Evolutionary conservation across 2,888 invertebrate species (phyloP).

Genomic region (Elmis aenea): DNA sequence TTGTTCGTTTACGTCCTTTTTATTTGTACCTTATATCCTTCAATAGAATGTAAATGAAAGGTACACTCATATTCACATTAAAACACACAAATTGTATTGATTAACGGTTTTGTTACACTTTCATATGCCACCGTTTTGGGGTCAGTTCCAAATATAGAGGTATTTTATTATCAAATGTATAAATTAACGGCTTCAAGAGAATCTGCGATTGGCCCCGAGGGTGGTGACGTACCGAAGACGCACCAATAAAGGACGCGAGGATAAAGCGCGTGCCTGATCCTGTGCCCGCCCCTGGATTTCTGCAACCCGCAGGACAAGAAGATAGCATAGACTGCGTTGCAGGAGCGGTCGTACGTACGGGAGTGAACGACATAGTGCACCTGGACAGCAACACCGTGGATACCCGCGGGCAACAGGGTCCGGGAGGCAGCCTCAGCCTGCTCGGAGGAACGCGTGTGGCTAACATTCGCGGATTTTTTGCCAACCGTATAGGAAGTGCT

Average conservation of each 20-base stretch:
- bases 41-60: too few species aligned
- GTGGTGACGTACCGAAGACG: conserved; percentile 27
- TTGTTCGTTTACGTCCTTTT: too few species aligned
- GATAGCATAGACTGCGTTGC: conserved; percentile 33
- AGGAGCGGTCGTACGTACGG: conserved; percentile 42
- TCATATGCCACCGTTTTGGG: conserved; percentile 8
- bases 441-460: conserved; percentile 65
- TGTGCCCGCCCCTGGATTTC: conserved; percentile 47
- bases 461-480: conserved; percentile 66
- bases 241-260: conserved; percentile 21
- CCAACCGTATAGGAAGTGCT: conserved; percentile 62
- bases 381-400: conserved; percentile 46
- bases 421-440: conserved; percentile 54
- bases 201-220: conserved; percentile 23
- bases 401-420: conserved; percentile 41
- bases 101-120: conserved; percentile 3
- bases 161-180: conserved; percentile 19
- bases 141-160: conserved; percentile 22
- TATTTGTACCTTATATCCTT: too few species aligned
- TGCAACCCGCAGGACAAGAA: conserved; percentile 43
- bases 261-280: conserved; percentile 27
- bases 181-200: conserved; percentile 19
- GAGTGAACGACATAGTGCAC: conserved; percentile 39
- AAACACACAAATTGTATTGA: conserved; percentile 6
- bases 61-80: neutral